Conservation (phyloP, 2,113 vertebrate species). For the Rhea pennata region DNA sequence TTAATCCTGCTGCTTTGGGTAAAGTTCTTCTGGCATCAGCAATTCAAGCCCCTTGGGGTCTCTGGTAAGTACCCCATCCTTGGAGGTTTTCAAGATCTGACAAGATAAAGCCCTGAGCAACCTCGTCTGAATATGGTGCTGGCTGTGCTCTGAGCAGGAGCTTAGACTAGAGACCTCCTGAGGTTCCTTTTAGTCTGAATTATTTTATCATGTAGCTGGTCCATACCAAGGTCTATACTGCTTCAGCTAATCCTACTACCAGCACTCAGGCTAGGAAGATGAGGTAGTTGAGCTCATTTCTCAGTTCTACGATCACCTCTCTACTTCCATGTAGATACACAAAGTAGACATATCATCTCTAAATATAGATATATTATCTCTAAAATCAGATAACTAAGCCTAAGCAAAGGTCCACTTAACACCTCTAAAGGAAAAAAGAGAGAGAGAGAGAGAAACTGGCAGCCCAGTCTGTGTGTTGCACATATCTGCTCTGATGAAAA, state of each 20-base stretch:
- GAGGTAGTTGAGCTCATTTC: not conserved
- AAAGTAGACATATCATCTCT: no score
- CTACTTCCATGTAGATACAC: not conserved
- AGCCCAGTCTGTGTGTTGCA: not conserved
- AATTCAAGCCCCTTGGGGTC: not conserved
- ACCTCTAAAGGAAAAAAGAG: not conserved
- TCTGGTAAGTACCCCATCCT: not conserved
- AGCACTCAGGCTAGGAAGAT: not conserved
- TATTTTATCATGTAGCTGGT: not conserved
- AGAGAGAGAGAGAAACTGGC: not conserved
- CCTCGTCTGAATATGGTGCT: rapidly evolving
- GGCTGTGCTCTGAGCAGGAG: not conserved
- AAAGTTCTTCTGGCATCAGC: not conserved
- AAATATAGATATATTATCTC: no score
- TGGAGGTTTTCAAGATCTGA: not conserved
- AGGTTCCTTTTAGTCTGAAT: not conserved
- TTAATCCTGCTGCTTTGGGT: not conserved
- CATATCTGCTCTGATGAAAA: not conserved
- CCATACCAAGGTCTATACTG: not conserved
- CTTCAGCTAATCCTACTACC: not conserved
- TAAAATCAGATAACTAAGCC: not conserved
- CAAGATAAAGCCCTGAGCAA: not conserved
- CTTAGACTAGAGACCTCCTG: not conserved
- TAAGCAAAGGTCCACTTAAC: not conserved
- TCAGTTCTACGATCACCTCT: not conserved